Evolutionary conservation across 2,888 invertebrate species (phyloP), one percentile per base, ranked within the genome.

Genomic region (Gerris lacustris): DNA sequence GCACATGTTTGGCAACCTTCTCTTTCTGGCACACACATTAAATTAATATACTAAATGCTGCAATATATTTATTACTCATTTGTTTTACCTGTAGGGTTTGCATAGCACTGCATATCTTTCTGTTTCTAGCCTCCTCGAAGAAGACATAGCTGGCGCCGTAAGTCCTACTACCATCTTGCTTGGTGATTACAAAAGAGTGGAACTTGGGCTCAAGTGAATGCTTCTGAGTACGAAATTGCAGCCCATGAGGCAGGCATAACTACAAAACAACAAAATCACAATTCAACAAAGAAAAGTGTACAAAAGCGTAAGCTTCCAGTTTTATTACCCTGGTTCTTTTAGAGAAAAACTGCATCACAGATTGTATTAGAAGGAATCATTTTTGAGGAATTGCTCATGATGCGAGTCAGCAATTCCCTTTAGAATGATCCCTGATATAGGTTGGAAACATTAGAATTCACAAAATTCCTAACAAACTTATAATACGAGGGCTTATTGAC

Each of bases 121-220:
- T 84, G 81, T 95, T 94, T 71, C 89, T 87, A 75, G 97, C 94
- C 84, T 96, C 94, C 83, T 99, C 99, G 83, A 91, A 97, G 81
- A 98, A 98, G 18, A 96, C 90, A 76, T 95, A 87, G 79, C 94
- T 93, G 79, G 94, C 95, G 73, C 99, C 99, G 83, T 94, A 96
- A 76, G 91, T 90, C 76, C 96, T 85, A 76, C 91, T 90, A 70
- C 97, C 98, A 86, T 99, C 96, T 83, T 98, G 97, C 77, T 92
- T 86, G 15, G 98, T 98, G 73, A 98, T 94, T 71, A 98, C 89
- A 84, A 98, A 99, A 67, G 96, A 93, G 82, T 99, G 99, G 81
- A 97, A 96, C 79, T 86, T 87, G 11, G 96, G 91, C 77, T 92
- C 90, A 71, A 87, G 82, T 66, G 86, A 84, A 81, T 96, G 93